A percentile compares a stretch with the other conserved stretches of the same genome.
Conservation (phyloP, 2,888 invertebrate genomes). For the Cephus runcator region DNA sequence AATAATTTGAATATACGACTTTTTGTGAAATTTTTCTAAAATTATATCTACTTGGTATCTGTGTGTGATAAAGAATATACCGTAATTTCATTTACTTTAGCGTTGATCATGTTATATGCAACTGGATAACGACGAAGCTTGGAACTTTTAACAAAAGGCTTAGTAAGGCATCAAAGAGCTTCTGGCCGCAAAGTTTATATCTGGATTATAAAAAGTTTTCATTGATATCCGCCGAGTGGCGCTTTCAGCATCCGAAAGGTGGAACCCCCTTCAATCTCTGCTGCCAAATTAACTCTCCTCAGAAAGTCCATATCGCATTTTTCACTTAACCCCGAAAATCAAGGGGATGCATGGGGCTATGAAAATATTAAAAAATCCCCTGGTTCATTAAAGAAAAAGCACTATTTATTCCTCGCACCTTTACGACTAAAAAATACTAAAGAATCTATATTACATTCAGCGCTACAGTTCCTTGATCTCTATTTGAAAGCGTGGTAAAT, state of each 20-base stretch:
- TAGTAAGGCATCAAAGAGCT: not conserved
- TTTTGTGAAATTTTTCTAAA: not conserved
- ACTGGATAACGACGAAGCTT: not conserved
- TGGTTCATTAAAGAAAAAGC: not conserved
- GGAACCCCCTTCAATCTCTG: not conserved
- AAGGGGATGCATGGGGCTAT: not conserved
- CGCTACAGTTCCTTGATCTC: not conserved
- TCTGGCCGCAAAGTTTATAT: not conserved
- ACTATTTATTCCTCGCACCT: not conserved
- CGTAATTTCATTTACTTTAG: not conserved
- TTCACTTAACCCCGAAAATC: not conserved
- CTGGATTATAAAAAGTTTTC: not conserved
- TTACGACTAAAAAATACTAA: not conserved
- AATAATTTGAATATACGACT: not conserved
- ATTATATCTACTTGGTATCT: too few relatives aligned
- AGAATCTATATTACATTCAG: not conserved
- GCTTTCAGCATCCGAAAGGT: not conserved
- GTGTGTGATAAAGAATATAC: too few relatives aligned
- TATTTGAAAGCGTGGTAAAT: not conserved
- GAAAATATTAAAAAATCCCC: not conserved
- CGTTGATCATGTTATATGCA: not conserved
- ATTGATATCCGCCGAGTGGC: not conserved
- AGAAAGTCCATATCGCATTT: not conserved
- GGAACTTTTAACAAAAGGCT: not conserved
- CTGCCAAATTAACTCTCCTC: not conserved